Evolutionary conservation across 2,113 vertebrate species (phyloP).

Genomic region (Kobus ellipsiprymnus): DNA sequence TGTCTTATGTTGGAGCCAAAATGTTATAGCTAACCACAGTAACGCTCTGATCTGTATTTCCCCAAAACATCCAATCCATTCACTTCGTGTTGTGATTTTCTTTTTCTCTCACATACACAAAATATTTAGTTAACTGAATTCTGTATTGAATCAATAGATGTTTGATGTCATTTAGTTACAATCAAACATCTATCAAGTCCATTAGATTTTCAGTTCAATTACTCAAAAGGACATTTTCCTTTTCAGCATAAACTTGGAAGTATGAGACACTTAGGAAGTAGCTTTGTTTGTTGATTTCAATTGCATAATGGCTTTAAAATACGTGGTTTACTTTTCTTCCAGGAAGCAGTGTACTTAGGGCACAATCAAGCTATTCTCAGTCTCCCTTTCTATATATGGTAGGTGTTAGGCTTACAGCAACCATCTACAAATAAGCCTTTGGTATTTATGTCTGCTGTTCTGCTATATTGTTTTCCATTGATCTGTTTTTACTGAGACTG

Average conservation of each 20-base stretch:
- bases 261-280: neutral
- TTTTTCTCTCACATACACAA: neutral
- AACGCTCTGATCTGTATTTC: neutral
- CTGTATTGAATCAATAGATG: neutral
- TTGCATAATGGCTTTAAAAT: neutral
- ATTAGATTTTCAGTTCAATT: neutral
- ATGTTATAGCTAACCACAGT: neutral
- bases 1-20: neutral
- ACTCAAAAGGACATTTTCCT: neutral
- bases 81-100: neutral
- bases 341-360: neutral
- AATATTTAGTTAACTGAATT: neutral
- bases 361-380: slow-evolving; percentile 14
- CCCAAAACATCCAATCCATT: neutral
- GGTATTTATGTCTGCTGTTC: slow-evolving; percentile 46
- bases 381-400: neutral
- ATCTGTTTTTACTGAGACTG: slow-evolving; percentile 64
- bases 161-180: neutral
- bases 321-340: neutral
- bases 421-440: slow-evolving; percentile 13
- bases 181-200: neutral
- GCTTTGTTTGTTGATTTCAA: neutral
- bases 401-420: neutral
- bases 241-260: neutral
- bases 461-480: slow-evolving; percentile 44